Evolutionary conservation across 2,888 invertebrate genomes (phyloP), one percentile per base, ranked within the genome.

Genomic region (Plebejus melissa): DNA sequence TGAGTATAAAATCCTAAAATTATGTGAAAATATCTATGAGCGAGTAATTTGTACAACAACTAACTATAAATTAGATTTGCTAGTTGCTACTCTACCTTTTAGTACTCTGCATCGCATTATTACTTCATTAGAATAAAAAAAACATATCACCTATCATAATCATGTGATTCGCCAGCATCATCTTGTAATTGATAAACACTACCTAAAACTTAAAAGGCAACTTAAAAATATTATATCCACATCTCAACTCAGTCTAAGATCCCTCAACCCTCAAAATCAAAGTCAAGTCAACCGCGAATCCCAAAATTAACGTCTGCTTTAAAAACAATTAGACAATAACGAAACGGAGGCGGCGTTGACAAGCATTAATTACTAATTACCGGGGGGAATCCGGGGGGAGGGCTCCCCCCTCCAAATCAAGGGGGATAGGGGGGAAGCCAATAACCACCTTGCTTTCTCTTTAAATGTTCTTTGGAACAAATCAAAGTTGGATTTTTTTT

Each of bases 271-370:
- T 50, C 22, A 13, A 54, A 72, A 72, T 11, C 46, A 22, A 60
- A 74, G 22, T 32, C 16, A 46, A 16, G 36, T 16, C 22, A 74
- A 74, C 28, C 22, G 50, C 13, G 72, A 74, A 65, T 57, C 79
- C 81, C 81, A 83, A 81, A 80, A 86, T 86, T 86, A 82, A 83
- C 81, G 82, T 80, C 85, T 86, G 84, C 87, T 89, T 88, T 85
- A 86, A 90, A 90, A 92, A 90, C 90, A 92, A 92, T 91, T 89
- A 87, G 81, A 83, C 85, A 84, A 83, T 84, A 88, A 88, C 87
- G 86, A 88, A 88, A 87, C 82, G 80, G 81, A 81, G 82, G 80
- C 79, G 83, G 82, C 82, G 83, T 83, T 82, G 84, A 81, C 83
- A 82, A 85, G 83, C 83, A 84, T 91, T 91, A 90, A 91, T 91